Evolutionary conservation across 2,888 invertebrate genomes (phyloP).

Genomic region (Eueremaeus valkanovi): DNA sequence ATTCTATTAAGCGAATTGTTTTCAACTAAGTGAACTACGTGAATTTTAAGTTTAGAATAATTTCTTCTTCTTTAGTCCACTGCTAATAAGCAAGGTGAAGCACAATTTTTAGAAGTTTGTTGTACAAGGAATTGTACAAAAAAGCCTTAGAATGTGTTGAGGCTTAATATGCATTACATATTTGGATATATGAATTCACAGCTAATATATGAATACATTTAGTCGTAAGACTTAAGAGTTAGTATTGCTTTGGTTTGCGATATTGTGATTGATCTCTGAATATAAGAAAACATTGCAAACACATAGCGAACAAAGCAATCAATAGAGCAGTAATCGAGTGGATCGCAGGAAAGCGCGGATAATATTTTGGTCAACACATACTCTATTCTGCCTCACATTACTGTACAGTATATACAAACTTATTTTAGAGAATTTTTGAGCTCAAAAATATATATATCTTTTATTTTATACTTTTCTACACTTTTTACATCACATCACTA

Average conservation of each 20-base stretch:
- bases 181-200: slow-evolving; percentile 4
- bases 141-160: slow-evolving; percentile 27
- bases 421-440: not conserved
- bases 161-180: slow-evolving; percentile 24
- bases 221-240: too few relatives aligned
- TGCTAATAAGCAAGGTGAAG: too few relatives aligned
- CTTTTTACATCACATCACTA: too few relatives aligned
- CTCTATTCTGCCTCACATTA: too few relatives aligned
- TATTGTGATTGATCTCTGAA: not conserved
- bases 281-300: too few relatives aligned
- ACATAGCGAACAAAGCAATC: slow-evolving; percentile 5
- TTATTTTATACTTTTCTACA: not conserved
- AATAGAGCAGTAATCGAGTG: not conserved
- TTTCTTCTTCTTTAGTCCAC: too few relatives aligned
- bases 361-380: not conserved
- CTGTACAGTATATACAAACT: too few relatives aligned
- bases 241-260: not conserved
- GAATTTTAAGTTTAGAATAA: too few relatives aligned
- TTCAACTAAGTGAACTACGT: too few relatives aligned
- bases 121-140: too few relatives aligned
- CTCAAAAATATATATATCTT: not conserved
- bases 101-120: too few relatives aligned
- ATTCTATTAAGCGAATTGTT: too few relatives aligned
- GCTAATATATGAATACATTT: slow-evolving; percentile 13
- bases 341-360: slow-evolving; percentile 2